Conservation (phyloP, 1,140 invertebrate species). For the Pogonomyrmex barbatus region DNA sequence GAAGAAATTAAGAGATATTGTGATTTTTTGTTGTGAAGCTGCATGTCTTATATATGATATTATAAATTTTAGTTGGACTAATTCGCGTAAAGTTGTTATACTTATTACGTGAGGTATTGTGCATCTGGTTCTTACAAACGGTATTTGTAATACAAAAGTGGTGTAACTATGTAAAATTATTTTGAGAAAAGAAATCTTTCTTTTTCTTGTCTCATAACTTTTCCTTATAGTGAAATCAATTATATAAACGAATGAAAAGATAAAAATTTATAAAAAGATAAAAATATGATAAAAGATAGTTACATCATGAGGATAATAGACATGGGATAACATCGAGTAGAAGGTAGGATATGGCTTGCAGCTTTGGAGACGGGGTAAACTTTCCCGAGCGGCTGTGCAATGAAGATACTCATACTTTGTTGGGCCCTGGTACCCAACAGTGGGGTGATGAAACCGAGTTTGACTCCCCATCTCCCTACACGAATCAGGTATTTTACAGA, state of each 20-base stretch:
- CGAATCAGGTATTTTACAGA: conserved; percentile 81
- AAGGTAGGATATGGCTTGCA: conserved; percentile 86
- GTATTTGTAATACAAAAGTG: conserved; percentile 72
- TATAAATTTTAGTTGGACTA: conserved; percentile 42
- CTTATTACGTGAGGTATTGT: conserved; percentile 81
- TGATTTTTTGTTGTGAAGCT: conserved; percentile 50
- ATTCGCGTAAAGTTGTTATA: conserved; percentile 58
- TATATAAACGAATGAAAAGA: not conserved
- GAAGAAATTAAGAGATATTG: conserved; percentile 26
- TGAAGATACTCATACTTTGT: conserved; percentile 93
- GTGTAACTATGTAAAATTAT: conserved; percentile 74
- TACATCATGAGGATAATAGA: conserved; percentile 67
- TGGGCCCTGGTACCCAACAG: conserved; percentile 86
- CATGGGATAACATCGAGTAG: conserved; percentile 75
- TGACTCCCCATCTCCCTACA: conserved; percentile 81
- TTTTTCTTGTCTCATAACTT: not conserved
- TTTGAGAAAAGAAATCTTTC: not conserved
- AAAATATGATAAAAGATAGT: conserved; percentile 59
- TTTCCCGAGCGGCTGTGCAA: conserved; percentile 93
- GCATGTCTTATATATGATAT: conserved; percentile 59
- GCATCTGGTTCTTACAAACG: conserved; percentile 84
- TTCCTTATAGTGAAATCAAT: not conserved
- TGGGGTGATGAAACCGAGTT: conserved; percentile 86
- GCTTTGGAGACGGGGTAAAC: conserved; percentile 94
- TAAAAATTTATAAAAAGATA: not conserved